These are phyloP conservation scores for Mustelus asterias DNA, from an alignment of 2,113 vertebrate species.

Conservation along the genomic window DNA sequence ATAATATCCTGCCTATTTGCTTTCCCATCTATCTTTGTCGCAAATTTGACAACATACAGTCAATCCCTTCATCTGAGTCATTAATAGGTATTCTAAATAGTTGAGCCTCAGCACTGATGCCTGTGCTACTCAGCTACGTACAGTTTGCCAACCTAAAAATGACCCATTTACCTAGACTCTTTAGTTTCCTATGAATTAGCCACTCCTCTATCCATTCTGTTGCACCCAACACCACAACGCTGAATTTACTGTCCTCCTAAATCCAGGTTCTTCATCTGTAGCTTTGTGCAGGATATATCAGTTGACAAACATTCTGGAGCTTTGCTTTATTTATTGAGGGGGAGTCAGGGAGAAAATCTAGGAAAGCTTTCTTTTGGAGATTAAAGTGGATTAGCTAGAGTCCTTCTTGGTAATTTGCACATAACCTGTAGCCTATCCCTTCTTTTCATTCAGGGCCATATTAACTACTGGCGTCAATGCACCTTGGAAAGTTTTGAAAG, in stretches of 20 bases:
- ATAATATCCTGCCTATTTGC: neutral
- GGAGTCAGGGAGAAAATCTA: neutral
- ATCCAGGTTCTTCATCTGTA: neutral
- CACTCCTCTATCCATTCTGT: neutral
- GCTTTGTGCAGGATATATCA: neutral
- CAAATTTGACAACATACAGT: neutral
- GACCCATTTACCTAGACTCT: neutral
- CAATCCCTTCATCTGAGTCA: neutral
- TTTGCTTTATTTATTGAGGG: neutral
- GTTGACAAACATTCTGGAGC: neutral
- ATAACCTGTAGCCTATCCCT: no score
- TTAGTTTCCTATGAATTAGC: neutral
- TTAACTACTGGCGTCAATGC: neutral
- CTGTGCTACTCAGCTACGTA: neutral
- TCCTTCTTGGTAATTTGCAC: neutral
- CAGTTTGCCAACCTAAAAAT: neutral
- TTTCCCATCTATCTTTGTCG: neutral
- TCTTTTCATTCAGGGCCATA: neutral
- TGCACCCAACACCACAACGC: neutral
- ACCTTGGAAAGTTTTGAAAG: neutral
- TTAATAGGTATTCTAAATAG: neutral
- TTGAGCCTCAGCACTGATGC: neutral
- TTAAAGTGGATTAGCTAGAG: neutral
- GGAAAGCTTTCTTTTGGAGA: neutral
- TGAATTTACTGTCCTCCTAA: neutral